A percentile compares a stretch with the other conserved stretches of the same genome.
These are phyloP conservation scores for Bathynomus jamesi DNA, from an alignment of 1,140 invertebrate genomes.

Conservation along the genomic window DNA sequence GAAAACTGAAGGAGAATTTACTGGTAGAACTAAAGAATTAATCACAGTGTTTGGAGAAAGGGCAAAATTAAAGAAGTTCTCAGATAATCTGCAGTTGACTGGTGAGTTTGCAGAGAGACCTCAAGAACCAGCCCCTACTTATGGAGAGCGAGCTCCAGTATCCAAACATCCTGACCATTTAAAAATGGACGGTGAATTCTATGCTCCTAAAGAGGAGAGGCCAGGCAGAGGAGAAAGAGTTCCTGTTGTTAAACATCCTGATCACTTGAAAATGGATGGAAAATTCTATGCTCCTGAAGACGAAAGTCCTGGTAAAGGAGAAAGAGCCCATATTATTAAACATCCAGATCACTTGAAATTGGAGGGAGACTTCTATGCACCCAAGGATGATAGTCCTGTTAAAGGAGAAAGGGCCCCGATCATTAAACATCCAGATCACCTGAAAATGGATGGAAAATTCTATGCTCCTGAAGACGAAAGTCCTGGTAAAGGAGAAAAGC, in stretches of 20 bases:
- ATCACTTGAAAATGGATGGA: no score
- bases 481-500: no score
- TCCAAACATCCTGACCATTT: conserved; percentile 51
- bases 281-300: no score
- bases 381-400: no score
- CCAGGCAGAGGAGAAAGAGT: no score
- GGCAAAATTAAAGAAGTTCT: conserved; percentile 39
- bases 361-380: conserved; percentile 40
- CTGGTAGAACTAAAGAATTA: conserved; percentile 15
- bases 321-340: conserved; percentile 45
- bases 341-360: conserved; percentile 51
- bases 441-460: no score
- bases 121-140: conserved; percentile 12
- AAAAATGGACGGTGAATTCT: no score
- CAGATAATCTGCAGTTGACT: conserved; percentile 33
- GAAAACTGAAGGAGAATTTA: conserved; percentile 47
- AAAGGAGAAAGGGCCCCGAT: no score
- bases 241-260: conserved; percentile 38
- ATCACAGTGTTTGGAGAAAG: conserved; percentile 47
- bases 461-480: no score
- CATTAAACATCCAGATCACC: no score
- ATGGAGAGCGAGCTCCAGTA: conserved; percentile 43
- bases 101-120: conserved; percentile 42
- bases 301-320: no score
- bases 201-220: no score